Evolutionary conservation across 2,888 invertebrate genomes (phyloP).

Genomic region (Ornithoptera priamus): DNA sequence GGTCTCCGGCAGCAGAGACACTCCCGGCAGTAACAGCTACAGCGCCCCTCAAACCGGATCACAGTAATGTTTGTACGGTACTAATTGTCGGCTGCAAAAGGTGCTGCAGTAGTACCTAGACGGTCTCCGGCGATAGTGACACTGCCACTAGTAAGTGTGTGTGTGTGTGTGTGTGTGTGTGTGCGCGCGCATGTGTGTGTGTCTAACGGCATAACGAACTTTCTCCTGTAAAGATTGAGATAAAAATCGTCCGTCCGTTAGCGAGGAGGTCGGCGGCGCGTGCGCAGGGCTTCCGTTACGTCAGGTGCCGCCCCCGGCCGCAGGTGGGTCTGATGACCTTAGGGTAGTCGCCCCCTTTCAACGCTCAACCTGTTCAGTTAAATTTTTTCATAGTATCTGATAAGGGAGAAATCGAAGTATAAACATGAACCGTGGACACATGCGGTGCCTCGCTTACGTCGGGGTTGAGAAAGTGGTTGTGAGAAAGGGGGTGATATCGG

Average conservation of each 20-base stretch:
- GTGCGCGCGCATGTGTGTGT: neutral
- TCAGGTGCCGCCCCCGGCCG: slow-evolving; percentile 53
- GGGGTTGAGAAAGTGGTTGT: too few species aligned
- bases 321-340: slow-evolving; percentile 33
- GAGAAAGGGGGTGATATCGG: too few species aligned
- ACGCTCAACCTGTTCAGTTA: slow-evolving; percentile 19
- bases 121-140: too few species aligned
- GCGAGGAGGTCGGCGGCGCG: slow-evolving; percentile 41
- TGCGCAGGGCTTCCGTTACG: slow-evolving; percentile 62
- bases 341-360: slow-evolving; percentile 28
- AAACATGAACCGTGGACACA: neutral
- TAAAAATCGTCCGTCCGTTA: neutral
- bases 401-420: slow-evolving; percentile 23
- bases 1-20: too few species aligned
- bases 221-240: neutral
- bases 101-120: too few species aligned
- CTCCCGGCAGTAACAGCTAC: too few species aligned
- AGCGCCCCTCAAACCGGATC: too few species aligned
- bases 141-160: too few species aligned
- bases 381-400: slow-evolving; percentile 2
- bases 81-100: too few species aligned
- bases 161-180: too few species aligned
- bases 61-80: too few species aligned
- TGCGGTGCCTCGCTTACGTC: too few species aligned
- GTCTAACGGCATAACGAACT: neutral